These are phyloP conservation scores for Eubasilissa regina DNA, from an alignment of 1,140 invertebrate species.

Conservation along the genomic window DNA sequence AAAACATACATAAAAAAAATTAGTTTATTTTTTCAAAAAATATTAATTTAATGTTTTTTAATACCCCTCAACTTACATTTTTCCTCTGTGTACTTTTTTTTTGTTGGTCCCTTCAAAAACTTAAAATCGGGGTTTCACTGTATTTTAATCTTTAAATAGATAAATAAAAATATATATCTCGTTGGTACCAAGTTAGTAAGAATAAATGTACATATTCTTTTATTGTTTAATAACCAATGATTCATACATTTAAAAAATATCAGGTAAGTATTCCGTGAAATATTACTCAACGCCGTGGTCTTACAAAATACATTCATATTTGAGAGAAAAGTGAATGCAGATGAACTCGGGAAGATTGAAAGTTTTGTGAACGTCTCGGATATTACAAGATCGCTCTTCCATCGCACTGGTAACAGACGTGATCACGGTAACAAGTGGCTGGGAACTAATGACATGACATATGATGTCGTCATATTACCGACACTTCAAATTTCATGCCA, in stretches of 20 bases:
- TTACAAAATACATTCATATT: slow-evolving; percentile 14
- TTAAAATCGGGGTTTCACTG: no score
- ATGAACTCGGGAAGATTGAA: no score
- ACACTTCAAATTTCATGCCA: background rate
- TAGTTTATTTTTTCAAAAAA: no score
- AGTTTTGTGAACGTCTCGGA: background rate
- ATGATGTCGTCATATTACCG: background rate
- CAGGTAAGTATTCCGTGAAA: background rate
- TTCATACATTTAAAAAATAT: no score
- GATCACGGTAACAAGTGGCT: background rate
- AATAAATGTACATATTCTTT: background rate
- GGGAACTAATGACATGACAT: slow-evolving; percentile 5
- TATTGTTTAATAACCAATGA: no score
- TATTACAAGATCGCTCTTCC: background rate
- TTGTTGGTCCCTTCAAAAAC: no score
- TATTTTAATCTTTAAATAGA: background rate
- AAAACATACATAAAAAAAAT: no score
- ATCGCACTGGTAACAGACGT: background rate
- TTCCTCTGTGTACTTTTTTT: no score
- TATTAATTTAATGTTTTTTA: no score
- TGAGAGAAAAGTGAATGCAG: background rate
- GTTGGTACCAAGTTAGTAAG: background rate
- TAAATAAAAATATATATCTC: background rate
- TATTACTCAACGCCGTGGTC: background rate
- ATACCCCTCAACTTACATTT: background rate